These are phyloP conservation scores for Podilymbus podiceps DNA, from an alignment of 2,113 vertebrate species.

Conservation along the genomic window DNA sequence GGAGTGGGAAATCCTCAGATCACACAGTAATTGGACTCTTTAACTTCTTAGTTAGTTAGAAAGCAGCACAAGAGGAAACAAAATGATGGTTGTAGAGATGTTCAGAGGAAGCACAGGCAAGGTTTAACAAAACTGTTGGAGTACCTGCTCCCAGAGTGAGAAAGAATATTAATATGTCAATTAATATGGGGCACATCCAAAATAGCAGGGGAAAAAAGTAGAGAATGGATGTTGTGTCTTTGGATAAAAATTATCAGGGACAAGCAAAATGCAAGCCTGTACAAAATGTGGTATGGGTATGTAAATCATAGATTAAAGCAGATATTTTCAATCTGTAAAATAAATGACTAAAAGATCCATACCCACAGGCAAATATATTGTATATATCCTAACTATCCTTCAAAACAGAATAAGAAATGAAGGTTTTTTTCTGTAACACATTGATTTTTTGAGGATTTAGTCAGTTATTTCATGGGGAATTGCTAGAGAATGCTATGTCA, in stretches of 20 bases:
- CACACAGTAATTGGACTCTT: neutral
- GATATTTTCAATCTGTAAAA: neutral
- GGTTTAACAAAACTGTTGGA: neutral
- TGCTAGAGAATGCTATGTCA: neutral
- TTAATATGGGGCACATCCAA: neutral
- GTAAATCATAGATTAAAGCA: neutral
- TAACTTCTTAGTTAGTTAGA: neutral
- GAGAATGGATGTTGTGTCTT: neutral
- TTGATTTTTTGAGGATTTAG: neutral
- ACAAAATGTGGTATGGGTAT: neutral
- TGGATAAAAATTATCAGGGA: neutral
- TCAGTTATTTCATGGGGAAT: neutral
- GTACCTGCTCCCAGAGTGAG: fast-evolving
- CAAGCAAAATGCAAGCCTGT: neutral
- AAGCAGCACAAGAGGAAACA: neutral
- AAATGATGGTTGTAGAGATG: neutral
- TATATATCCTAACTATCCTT: neutral
- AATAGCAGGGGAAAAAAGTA: neutral
- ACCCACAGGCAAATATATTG: neutral
- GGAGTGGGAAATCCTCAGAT: neutral
- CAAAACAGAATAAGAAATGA: neutral
- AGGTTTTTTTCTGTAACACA: neutral
- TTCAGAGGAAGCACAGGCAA: neutral
- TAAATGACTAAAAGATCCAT: neutral
- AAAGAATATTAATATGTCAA: neutral